These are phyloP conservation scores for Pilophorus perplexus DNA, from an alignment of 2,888 invertebrate genomes.

Conservation along the genomic window DNA sequence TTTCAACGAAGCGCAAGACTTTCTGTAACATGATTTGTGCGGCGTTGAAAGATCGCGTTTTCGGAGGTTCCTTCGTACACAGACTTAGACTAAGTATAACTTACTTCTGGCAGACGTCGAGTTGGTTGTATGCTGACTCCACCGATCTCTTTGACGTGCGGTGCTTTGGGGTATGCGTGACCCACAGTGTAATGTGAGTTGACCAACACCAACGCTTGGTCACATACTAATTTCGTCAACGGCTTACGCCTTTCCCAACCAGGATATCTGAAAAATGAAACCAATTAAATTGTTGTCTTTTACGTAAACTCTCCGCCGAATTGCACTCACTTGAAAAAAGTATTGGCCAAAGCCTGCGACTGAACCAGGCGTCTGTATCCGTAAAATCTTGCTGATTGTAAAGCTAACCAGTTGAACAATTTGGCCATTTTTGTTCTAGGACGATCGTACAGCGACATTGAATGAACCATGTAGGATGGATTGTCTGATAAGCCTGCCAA, in stretches of 20 bases:
- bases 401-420: not conserved
- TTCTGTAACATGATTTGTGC: not conserved
- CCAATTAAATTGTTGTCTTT: too few species aligned
- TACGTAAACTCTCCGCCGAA: not conserved
- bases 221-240: constrained; percentile 39
- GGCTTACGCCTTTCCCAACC: constrained; percentile 43
- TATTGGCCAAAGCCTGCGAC: not conserved
- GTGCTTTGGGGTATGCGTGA: constrained; percentile 34
- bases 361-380: not conserved
- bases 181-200: constrained; percentile 44
- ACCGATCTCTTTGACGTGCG: constrained; percentile 71
- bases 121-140: constrained; percentile 77
- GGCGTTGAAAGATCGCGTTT: not conserved
- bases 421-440: not conserved
- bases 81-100: not conserved
- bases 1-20: not conserved
- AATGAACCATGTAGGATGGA: constrained; percentile 40
- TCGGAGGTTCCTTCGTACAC: not conserved
- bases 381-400: not conserved
- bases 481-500: constrained; percentile 39
- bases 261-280: constrained; percentile 31
- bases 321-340: too few species aligned
- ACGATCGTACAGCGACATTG: constrained; percentile 22
- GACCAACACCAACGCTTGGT: constrained; percentile 44
- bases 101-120: constrained; percentile 65